Base-by-base conservation (phyloP, 2,113 vertebrate genomes). In the Perccottus glenii region DNA sequence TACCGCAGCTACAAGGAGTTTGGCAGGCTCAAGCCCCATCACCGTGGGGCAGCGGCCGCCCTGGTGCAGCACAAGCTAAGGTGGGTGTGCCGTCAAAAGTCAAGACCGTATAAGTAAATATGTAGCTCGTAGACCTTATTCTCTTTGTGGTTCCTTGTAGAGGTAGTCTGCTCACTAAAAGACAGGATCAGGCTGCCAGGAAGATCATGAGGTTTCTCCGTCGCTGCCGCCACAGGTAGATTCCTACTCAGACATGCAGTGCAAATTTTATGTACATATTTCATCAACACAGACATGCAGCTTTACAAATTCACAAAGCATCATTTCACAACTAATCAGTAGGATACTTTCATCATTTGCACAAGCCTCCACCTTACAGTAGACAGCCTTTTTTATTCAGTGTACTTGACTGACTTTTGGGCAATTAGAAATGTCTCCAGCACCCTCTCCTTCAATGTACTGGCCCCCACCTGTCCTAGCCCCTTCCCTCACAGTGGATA, bases 201-300 rank as follows among this genome's bases (percentile, higher is more conserved):
- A 99, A 99, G 91, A 99, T 99, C 73, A 99, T 99, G 97, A 93
- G 97, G 89, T 99, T 99, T 88, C 94, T 99, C 67, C 96, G 96
- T 76, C 96, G 97, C 82, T 99, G 97, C 89, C 96, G 97, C 83
- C 98, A 99, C 96, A 99, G 98, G 98, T 99, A 92, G 83, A 75
- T 50, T 67, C 67, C 36, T 1, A 44, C 85, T 56, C 4, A 2
- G 19, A 59, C 65, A 61, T 52, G 14, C 64, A 62, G 44, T 44
- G n/a, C 12, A 5, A 27, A 6, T 4, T 51, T 56, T 36, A 40
- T 53, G 35, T 45, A 44, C 40, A 27, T 33, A n/a, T 43, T 9
- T 57, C 14, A 47, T 19, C 60, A 35, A 15, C 14, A 62, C 15
- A 45, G 35, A 75, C 11, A 62, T 6, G 59, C 52, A 55, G 10